These are phyloP conservation scores for Syrrhaptes paradoxus DNA, from an alignment of 2,113 vertebrate species.

Conservation along the genomic window DNA sequence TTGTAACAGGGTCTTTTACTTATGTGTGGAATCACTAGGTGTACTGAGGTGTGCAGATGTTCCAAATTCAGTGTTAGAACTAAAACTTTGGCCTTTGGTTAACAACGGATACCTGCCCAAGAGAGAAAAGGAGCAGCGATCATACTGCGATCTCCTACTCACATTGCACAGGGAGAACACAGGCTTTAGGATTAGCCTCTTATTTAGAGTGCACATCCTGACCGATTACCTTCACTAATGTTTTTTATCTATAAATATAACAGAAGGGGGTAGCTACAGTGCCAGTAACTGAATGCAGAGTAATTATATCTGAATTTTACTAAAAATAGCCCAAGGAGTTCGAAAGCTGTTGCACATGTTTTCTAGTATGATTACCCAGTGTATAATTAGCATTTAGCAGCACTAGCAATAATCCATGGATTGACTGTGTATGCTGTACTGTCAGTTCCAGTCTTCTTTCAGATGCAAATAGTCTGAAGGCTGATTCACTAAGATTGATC, in stretches of 20 bases:
- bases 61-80: accelerated
- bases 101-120: accelerated
- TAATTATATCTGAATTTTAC: background rate
- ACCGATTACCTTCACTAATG: background rate
- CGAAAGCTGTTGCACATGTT: background rate
- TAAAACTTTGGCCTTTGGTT: background rate
- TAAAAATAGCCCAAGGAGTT: conserved; percentile 5
- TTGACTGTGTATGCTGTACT: background rate
- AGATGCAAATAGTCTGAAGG: background rate
- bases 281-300: background rate
- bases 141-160: accelerated
- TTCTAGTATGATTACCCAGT: background rate
- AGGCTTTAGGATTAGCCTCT: background rate
- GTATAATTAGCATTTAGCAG: background rate
- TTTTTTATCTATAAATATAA: background rate
- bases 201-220: background rate
- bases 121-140: accelerated
- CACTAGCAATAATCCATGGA: background rate
- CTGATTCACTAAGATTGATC: background rate
- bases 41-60: accelerated
- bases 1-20: background rate
- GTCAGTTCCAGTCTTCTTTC: background rate
- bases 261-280: background rate
- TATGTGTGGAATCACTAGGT: background rate
- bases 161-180: accelerated